A percentile compares a stretch with the other conserved stretches of the same genome.
Conservation (phyloP, 2,113 vertebrate genomes). For the Tragulus kanchil region DNA sequence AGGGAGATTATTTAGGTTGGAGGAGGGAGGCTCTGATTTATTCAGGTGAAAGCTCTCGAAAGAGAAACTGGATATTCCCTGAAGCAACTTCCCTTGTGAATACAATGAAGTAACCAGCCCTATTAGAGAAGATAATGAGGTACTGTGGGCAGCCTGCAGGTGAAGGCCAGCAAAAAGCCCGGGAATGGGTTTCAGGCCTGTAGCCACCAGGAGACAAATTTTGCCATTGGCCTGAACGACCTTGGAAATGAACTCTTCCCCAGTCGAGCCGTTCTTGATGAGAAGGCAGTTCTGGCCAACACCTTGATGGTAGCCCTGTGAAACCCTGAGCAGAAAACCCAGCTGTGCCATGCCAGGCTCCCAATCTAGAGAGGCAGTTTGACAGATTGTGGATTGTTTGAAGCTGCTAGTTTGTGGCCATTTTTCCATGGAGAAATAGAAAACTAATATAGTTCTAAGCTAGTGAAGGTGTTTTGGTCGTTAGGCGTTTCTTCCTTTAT, state of each 20-base stretch:
- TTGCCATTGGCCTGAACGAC: background rate
- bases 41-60: background rate
- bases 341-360: background rate
- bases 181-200: background rate
- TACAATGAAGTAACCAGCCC: background rate
- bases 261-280: background rate
- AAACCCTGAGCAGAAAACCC: background rate
- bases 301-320: background rate
- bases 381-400: background rate
- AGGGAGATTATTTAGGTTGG: background rate
- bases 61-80: background rate
- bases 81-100: background rate
- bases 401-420: background rate
- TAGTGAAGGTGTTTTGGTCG: background rate
- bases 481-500: constrained; percentile 11
- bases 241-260: background rate
- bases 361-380: background rate
- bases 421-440: background rate
- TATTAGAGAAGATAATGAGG: background rate
- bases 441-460: background rate
- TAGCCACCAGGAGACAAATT: background rate
- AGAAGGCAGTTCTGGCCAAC: background rate
- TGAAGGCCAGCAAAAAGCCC: background rate
- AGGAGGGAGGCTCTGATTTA: background rate
- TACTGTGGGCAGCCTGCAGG: background rate